Conservation (phyloP, 2,113 vertebrate species). For the Tragulus kanchil region DNA sequence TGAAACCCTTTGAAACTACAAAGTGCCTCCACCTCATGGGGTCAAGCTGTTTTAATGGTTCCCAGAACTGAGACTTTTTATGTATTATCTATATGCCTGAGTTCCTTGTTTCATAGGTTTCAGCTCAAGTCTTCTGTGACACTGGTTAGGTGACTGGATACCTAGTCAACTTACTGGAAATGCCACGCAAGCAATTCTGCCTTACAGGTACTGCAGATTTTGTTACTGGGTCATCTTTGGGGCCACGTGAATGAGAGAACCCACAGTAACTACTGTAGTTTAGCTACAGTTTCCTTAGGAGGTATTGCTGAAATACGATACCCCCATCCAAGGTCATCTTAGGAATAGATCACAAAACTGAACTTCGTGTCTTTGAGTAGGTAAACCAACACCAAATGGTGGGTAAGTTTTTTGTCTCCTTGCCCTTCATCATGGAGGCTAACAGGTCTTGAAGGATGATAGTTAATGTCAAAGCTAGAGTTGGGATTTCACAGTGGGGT, state of each 20-base stretch:
- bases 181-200: neutral
- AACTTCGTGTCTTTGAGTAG: neutral
- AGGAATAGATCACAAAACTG: neutral
- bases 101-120: neutral
- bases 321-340: neutral
- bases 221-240: neutral
- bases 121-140: neutral
- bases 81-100: neutral
- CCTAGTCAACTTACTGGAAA: neutral
- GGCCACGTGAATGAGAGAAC: neutral
- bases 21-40: neutral
- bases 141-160: neutral
- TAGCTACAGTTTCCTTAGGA: neutral
- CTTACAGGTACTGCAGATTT: neutral
- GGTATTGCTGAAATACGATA: neutral
- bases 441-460: neutral
- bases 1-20: neutral
- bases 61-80: neutral
- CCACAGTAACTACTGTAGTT: neutral
- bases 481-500: neutral
- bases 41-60: neutral
- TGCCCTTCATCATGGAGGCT: neutral
- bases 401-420: neutral
- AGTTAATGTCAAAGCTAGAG: neutral
- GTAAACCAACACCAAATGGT: neutral